These are phyloP conservation scores for Coenonympha glycerion DNA, from an alignment of 2,888 invertebrate species.

Conservation along the genomic window DNA sequence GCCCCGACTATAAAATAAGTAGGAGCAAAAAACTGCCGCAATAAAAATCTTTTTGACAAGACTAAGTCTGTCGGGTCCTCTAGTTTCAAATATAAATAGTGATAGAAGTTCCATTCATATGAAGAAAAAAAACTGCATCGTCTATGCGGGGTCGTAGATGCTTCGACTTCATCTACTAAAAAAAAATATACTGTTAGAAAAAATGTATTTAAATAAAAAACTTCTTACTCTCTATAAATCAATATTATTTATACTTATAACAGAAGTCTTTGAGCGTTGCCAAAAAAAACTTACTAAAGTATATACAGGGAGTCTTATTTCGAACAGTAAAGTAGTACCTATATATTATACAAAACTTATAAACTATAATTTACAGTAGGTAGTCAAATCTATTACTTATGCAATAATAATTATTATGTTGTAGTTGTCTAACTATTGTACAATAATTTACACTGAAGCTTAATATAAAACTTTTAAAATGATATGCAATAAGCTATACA, in stretches of 20 bases:
- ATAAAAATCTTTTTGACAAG: too few relatives aligned
- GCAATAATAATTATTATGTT: slow-evolving; percentile 40
- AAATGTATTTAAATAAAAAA: slow-evolving; percentile 7
- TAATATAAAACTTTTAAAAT: slow-evolving; percentile 53
- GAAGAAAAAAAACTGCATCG: background rate
- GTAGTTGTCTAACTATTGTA: slow-evolving; percentile 67
- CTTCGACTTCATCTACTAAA: background rate
- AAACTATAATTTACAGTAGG: slow-evolving; percentile 49
- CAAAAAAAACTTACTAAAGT: slow-evolving; percentile 37
- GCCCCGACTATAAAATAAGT: too few relatives aligned
- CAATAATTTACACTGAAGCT: slow-evolving; percentile 73
- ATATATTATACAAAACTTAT: slow-evolving; percentile 59
- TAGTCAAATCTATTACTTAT: slow-evolving; percentile 49
- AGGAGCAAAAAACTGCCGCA: too few relatives aligned
- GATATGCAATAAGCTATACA: slow-evolving; percentile 71
- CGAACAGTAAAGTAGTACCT: slow-evolving; percentile 52
- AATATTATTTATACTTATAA: slow-evolving; percentile 27
- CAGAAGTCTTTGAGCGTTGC: slow-evolving; percentile 39
- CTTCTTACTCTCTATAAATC: slow-evolving; percentile 25
- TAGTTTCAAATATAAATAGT: background rate
- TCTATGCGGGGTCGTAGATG: background rate
- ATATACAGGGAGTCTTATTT: slow-evolving; percentile 69
- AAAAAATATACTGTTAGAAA: background rate
- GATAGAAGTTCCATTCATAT: background rate
- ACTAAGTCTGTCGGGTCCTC: too few relatives aligned